A percentile compares a stretch with the other conserved stretches of the same genome.
These are phyloP conservation scores for Monomorium pharaonis DNA, from an alignment of 1,140 invertebrate genomes.

Conservation along the genomic window DNA sequence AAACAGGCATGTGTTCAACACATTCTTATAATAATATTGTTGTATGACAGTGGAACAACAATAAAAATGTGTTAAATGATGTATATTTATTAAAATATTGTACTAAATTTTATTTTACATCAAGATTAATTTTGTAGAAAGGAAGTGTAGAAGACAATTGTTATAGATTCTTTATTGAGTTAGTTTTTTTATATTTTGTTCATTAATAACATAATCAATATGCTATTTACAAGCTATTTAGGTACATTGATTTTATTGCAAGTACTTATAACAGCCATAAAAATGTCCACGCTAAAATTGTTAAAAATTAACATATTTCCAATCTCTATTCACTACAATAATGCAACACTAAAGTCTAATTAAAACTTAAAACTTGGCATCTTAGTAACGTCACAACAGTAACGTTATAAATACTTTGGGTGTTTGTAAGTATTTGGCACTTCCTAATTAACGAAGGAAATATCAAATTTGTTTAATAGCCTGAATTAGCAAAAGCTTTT, in stretches of 20 bases:
- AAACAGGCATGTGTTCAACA: slow-evolving; percentile 41
- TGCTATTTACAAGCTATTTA: slow-evolving; percentile 62
- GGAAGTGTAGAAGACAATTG: slow-evolving; percentile 18
- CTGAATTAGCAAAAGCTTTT: slow-evolving; percentile 36
- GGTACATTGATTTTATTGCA: slow-evolving; percentile 68
- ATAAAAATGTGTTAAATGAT: slow-evolving; percentile 60
- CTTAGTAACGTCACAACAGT: not conserved
- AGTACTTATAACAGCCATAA: slow-evolving; percentile 64
- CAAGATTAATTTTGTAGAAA: not conserved
- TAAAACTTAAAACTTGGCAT: slow-evolving; percentile 5
- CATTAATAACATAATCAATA: slow-evolving; percentile 58
- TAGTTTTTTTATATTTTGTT: slow-evolving; percentile 52
- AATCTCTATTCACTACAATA: slow-evolving; percentile 30
- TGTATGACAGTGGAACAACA: slow-evolving; percentile 56
- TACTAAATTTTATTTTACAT: not conserved
- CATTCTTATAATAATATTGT: slow-evolving; percentile 23
- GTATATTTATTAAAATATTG: not conserved
- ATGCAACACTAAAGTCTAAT: slow-evolving; percentile 38
- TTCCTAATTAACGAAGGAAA: slow-evolving; percentile 10
- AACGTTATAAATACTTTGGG: slow-evolving; percentile 42
- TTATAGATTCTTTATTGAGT: slow-evolving; percentile 62
- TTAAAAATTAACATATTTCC: slow-evolving; percentile 44
- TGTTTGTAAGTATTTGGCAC: slow-evolving; percentile 49
- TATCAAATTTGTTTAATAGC: slow-evolving; percentile 5
- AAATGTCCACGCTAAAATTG: slow-evolving; percentile 52